Evolutionary conservation across 2,888 invertebrate species (phyloP), one percentile per base, ranked within the genome.

Genomic region (Troides helena): DNA sequence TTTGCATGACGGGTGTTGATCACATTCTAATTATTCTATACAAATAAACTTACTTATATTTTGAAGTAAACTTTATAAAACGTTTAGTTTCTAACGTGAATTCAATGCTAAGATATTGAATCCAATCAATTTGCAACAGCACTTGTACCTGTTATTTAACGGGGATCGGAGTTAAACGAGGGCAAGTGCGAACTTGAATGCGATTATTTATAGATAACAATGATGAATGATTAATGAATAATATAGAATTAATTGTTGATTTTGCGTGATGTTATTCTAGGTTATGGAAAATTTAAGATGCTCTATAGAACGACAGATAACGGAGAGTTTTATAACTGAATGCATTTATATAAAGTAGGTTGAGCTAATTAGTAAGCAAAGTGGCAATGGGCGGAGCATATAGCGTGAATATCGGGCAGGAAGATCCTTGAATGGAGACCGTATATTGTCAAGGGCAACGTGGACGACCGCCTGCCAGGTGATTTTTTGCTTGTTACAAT

Each of bases 141-240:
- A 60, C 64, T 59, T 50, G 53, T 60, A 53, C 59, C 64, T 56
- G 36, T 53, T 59, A 36, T 10, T 58, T 25, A 62, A 62, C 57
- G 62, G 25, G 57, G 46, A 53, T 39, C 60, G 64, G 56, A 68
- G 63, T 68, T 60, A 65, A 21, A 60, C 59, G 56, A 60, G 64
- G 64, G 25, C 64, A 61, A 69, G 23, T 53, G 39, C 59, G 21
- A 64, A 69, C 23, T 65, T 39, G 56, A 63, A 68, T 63, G 62
- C 68, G 25, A 69, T 64, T 5, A 5, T 64, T 18, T 53, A 50
- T 59, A 58, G 53, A 60, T 39, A 65, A 68, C 68, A 69, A 65
- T 68, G 62, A n/a, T 12, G 57, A 63, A 68, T 68, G 58, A 14
- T 62, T 21, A 63, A 63, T 68, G 58, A 14, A 46, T 21, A 59